Evolutionary conservation across 2,888 invertebrate species (phyloP).

Genomic region (Harpagoxenus sublaevis): DNA sequence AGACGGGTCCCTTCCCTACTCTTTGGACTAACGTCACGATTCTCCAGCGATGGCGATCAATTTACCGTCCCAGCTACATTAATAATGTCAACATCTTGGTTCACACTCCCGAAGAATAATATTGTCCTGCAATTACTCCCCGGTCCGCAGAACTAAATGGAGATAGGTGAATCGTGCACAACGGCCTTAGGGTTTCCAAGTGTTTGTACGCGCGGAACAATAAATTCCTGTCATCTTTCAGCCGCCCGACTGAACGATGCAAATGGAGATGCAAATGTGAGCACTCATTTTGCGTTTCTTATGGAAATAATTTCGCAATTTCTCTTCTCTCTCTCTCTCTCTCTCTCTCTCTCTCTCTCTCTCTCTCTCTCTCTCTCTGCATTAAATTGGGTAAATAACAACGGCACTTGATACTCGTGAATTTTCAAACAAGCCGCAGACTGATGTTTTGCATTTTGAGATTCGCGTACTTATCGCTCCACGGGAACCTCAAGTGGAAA

Average conservation of each 20-base stretch:
- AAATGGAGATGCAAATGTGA: neutral
- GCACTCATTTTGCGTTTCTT: neutral
- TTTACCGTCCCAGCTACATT: slow-evolving; percentile 56
- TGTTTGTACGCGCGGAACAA: slow-evolving; percentile 50
- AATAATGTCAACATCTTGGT: slow-evolving; percentile 65
- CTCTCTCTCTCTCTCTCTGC: neutral
- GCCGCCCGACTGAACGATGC: neutral
- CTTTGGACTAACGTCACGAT: slow-evolving; percentile 28
- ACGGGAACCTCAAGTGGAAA: neutral
- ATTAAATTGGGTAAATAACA: neutral
- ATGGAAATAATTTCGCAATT: slow-evolving; percentile 16
- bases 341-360: neutral
- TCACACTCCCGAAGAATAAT: slow-evolving; percentile 70
- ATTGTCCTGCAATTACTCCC: slow-evolving; percentile 67
- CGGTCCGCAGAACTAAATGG: neutral
- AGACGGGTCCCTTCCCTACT: neutral
- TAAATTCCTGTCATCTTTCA: slow-evolving; percentile 36
- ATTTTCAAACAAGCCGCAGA: neutral
- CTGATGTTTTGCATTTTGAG: slow-evolving; percentile 2
- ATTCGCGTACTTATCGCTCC: neutral
- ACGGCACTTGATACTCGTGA: neutral
- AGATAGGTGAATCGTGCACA: slow-evolving; percentile 42
- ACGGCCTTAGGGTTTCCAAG: slow-evolving; percentile 60
- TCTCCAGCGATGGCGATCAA: slow-evolving; percentile 32
- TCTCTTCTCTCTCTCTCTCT: neutral